Evolutionary conservation across 2,888 invertebrate species (phyloP), one percentile per base, ranked within the genome.

Genomic region (Drosophila basisetae): DNA sequence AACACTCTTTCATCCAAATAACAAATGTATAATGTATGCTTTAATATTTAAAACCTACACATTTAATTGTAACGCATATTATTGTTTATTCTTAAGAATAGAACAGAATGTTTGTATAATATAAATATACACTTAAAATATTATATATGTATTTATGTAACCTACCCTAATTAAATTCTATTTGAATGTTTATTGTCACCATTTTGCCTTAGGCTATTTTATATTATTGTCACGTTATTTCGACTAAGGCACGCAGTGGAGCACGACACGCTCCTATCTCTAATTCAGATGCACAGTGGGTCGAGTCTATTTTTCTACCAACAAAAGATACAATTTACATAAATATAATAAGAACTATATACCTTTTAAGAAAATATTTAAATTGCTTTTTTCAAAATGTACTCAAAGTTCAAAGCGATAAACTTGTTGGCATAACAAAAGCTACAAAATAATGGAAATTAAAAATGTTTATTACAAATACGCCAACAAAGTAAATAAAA

Each of bases 181-280:
- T 9, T 25, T 47, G 16, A 16, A 58, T 68, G 47, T 43, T 76
- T 80, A 80, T 78, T 71, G 80, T 78, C 77, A 69, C 22, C 62
- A 25, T 54, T 25, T 68, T 68, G 33, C 35, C 56, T 47, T 49
- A 13, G 49, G 16, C 58, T 53, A 62, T 71, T 49, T 64, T 37
- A 33, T 52, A 52, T 28, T 63, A 30, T 72, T 72, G 35, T 70
- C 37, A 30, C 7, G 37, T 41, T 68, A 16, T 30, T 37, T 33
- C 31, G n/a, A 31, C 50, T 68, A 79, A 76, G 76, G 76, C 80
- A 76, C 76, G 55, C 58, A 47, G 28, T 56, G 49, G 22, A 18
- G 22, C 49, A 39, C 49, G 28, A 50, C 37, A 18, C 55, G 43
- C 59, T 60, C 9, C 50, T 50, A 70, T 62, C 54, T 60, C 58